Evolutionary conservation across 2,113 vertebrate genomes (phyloP).

Genomic region (Bubo bubo): DNA sequence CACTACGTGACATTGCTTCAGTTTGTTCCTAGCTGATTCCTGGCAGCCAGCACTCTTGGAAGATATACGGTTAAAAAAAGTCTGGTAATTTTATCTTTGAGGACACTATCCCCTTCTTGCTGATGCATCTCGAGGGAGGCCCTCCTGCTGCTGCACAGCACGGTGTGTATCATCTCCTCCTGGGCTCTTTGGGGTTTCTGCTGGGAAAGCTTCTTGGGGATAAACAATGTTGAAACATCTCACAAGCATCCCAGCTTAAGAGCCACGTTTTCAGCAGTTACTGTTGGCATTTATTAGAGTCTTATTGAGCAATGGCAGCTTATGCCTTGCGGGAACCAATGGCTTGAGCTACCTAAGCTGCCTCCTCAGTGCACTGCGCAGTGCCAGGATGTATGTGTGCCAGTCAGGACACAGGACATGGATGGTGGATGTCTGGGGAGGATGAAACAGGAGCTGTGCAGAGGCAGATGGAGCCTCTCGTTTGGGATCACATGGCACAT

Average conservation of each 20-base stretch:
- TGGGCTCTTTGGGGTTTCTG: neutral
- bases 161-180: neutral
- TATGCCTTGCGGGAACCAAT: neutral
- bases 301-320: neutral
- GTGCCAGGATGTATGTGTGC: no score
- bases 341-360: neutral
- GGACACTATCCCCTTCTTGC: neutral
- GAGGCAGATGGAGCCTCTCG: neutral
- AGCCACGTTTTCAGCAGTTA: neutral
- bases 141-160: neutral
- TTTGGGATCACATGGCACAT: rapidly evolving
- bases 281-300: neutral
- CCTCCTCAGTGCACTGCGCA: neutral
- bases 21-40: neutral
- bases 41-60: neutral
- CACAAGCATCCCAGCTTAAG: neutral
- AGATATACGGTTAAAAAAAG: neutral
- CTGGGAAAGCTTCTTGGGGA: neutral
- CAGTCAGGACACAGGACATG: neutral
- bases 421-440: neutral
- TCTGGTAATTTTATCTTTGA: neutral
- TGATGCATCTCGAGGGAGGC: rapidly evolving
- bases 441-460: neutral
- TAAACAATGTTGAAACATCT: neutral
- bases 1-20: neutral